These are phyloP conservation scores for Drosophila elegans DNA, from an alignment of 1,140 invertebrate genomes.

Conservation along the genomic window DNA sequence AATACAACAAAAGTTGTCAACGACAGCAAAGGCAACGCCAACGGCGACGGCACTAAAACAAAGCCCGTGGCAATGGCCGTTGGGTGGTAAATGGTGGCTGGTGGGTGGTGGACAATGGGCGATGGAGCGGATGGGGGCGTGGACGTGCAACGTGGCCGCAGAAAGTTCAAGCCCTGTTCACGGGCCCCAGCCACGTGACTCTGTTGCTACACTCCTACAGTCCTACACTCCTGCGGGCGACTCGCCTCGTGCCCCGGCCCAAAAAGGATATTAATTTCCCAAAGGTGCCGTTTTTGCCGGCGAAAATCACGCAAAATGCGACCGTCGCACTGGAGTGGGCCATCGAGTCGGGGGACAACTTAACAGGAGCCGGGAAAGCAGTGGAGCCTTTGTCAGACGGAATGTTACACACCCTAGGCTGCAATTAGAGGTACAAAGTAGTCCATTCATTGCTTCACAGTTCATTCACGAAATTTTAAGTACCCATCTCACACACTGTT, in stretches of 20 bases:
- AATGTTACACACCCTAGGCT: slow-evolving; percentile 28
- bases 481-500: slow-evolving; percentile 3
- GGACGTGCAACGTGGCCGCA: slow-evolving; percentile 74
- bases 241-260: slow-evolving; percentile 57
- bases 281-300: slow-evolving; percentile 79
- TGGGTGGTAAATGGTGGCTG: slow-evolving; percentile 3
- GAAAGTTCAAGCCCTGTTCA: slow-evolving; percentile 71
- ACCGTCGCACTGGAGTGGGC: slow-evolving; percentile 9
- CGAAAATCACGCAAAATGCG: slow-evolving; percentile 76
- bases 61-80: slow-evolving; percentile 8
- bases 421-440: slow-evolving; percentile 30
- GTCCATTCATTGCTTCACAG: slow-evolving; percentile 17
- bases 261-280: slow-evolving; percentile 84
- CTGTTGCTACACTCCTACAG: slow-evolving; percentile 1
- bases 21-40: slow-evolving; percentile 61
- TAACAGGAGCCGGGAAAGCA: slow-evolving; percentile 30
- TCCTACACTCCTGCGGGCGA: slow-evolving; percentile 20
- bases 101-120: slow-evolving; percentile 14
- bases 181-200: slow-evolving; percentile 68
- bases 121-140: slow-evolving; percentile 23
- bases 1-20: slow-evolving; percentile 81
- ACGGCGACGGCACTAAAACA: slow-evolving; percentile 52
- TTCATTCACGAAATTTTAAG: slow-evolving; percentile 19
- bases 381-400: slow-evolving; percentile 19
- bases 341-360: slow-evolving; percentile 43